These are phyloP conservation scores for Nesogale talazaci DNA, from an alignment of 2,113 vertebrate genomes.

Conservation along the genomic window DNA sequence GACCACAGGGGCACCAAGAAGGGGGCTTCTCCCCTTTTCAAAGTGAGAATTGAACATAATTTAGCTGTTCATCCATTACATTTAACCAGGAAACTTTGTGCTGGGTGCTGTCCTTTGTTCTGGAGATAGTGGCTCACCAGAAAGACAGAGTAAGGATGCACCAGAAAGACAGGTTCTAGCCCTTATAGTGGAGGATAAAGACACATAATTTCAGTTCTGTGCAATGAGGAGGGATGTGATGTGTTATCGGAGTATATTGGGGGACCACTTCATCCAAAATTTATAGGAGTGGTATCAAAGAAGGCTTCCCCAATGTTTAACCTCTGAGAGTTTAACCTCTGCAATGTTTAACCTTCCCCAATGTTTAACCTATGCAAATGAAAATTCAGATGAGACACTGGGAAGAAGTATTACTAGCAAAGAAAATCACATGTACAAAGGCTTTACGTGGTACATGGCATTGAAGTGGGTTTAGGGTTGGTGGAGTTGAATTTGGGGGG, in stretches of 20 bases:
- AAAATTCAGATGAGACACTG: neutral
- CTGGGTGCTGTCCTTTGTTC: conserved; percentile 33
- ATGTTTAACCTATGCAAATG: neutral
- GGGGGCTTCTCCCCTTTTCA: neutral
- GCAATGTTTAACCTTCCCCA: no score
- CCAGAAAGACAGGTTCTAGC: neutral
- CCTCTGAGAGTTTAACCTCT: neutral
- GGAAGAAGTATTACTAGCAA: conserved; percentile 9
- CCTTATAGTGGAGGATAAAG: neutral
- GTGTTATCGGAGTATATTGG: neutral
- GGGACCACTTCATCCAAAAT: neutral
- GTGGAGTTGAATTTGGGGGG: neutral
- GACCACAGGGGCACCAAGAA: neutral
- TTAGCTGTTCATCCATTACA: neutral
- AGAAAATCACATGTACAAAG: neutral
- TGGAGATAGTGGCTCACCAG: neutral
- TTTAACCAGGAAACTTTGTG: neutral
- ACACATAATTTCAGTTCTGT: neutral
- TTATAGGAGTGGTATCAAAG: neutral
- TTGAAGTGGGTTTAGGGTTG: neutral
- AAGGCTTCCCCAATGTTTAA: neutral
- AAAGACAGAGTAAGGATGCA: neutral
- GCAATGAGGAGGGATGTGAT: neutral
- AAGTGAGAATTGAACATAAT: neutral
- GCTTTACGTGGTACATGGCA: neutral